Percentiles rank a stretch among this genome's conserved stretches.
Conservation (phyloP, 2,113 vertebrate species). For the Perognathus longimembris region DNA sequence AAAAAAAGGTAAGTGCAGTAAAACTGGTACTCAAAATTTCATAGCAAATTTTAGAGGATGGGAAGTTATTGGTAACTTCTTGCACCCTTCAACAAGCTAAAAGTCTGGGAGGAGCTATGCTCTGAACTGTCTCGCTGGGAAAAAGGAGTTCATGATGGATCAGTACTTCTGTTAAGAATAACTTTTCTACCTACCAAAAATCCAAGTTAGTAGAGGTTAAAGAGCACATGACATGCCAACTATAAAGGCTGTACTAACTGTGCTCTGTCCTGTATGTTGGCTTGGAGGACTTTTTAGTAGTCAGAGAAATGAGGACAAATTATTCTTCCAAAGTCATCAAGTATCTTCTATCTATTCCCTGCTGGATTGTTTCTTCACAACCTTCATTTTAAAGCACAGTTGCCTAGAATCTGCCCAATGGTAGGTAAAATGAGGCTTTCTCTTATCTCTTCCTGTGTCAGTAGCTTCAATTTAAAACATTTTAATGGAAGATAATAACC, state of each 20-base stretch:
- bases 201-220: neutral
- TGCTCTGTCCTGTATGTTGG: neutral
- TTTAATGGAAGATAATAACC: constrained; percentile 29
- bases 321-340: neutral
- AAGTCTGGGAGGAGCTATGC: neutral
- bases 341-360: constrained; percentile 3
- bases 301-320: neutral
- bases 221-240: neutral
- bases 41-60: neutral
- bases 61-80: neutral
- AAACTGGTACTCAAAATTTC: neutral
- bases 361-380: neutral
- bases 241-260: neutral
- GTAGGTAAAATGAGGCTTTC: neutral
- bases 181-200: constrained; percentile 22
- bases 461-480: neutral
- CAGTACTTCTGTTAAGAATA: constrained; percentile 33
- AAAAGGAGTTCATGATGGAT: neutral
- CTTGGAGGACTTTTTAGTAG: neutral
- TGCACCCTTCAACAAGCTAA: neutral
- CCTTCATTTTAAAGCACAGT: neutral
- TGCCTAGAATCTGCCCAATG: neutral
- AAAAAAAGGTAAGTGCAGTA: neutral
- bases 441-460: neutral
- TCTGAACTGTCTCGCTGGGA: neutral